phyloP scores from a whole-genome alignment of 2,888 invertebrate species.

The Proisotoma minuta region DNA sequence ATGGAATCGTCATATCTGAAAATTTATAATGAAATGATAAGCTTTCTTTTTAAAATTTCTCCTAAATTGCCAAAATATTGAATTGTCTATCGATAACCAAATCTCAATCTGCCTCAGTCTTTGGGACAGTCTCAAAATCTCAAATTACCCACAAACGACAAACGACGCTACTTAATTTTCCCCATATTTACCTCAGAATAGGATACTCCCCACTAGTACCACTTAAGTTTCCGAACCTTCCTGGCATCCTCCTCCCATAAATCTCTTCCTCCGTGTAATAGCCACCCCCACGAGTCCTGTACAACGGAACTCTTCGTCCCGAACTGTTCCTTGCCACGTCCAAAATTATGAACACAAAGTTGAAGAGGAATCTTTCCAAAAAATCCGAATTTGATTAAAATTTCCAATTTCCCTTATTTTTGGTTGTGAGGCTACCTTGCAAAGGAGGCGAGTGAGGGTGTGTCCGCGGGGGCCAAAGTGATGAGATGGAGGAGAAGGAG shows the following conservation, averaged over 20 bases:
- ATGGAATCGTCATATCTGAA: too few species aligned
- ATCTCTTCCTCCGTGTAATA: not conserved
- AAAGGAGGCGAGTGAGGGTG: slow-evolving; percentile 19
- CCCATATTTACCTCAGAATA: too few species aligned
- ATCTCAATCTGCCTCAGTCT: too few species aligned
- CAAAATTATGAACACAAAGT: not conserved
- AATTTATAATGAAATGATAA: too few species aligned
- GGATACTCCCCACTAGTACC: not conserved
- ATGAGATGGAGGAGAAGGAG: slow-evolving; percentile 24
- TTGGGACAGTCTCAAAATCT: too few species aligned
- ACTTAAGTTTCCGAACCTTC: not conserved
- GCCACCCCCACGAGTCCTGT: not conserved
- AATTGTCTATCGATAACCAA: too few species aligned
- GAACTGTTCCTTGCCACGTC: not conserved
- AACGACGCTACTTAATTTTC: too few species aligned
- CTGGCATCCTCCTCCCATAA: not conserved
- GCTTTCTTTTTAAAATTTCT: too few species aligned
- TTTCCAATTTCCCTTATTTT: not conserved
- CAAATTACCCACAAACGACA: too few species aligned
- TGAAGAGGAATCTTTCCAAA: slow-evolving; percentile 5
- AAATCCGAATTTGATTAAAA: too few species aligned
- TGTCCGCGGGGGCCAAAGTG: slow-evolving; percentile 21
- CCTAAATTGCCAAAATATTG: too few species aligned
- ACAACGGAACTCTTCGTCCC: not conserved
- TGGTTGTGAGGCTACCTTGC: too few species aligned